Evolutionary conservation across 2,888 invertebrate species (phyloP).

Genomic region (Linnaemya tessellans): DNA sequence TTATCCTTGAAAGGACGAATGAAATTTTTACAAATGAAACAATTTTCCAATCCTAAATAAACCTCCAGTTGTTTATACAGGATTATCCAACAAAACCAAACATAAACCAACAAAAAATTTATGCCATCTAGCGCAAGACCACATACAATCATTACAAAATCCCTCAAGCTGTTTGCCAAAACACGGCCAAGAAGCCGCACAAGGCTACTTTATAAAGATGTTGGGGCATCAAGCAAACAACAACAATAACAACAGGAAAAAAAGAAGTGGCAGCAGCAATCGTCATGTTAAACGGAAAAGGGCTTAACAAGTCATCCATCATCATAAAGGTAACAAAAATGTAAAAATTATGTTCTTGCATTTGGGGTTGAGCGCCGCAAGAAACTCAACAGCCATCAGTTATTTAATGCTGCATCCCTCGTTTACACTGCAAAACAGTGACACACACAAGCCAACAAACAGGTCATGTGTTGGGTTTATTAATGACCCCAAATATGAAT

Average conservation of each 20-base stretch:
- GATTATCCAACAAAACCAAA: constrained; percentile 42
- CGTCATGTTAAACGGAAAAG: constrained; percentile 36
- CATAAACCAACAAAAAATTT: not conserved
- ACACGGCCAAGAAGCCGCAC: not conserved
- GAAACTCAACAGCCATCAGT: constrained; percentile 26
- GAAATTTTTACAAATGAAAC: constrained; percentile 63
- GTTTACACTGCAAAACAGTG: not conserved
- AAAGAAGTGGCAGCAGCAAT: not conserved
- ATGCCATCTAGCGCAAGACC: not conserved
- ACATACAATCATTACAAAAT: constrained; percentile 19
- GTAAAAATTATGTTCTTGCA: constrained; percentile 33
- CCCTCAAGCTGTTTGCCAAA: not conserved
- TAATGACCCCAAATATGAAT: constrained; percentile 79
- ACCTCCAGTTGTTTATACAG: constrained; percentile 65
- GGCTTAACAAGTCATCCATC: constrained; percentile 69
- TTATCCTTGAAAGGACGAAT: constrained; percentile 21
- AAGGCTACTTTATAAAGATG: constrained; percentile 4
- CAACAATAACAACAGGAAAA: not conserved
- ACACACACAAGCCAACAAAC: not conserved
- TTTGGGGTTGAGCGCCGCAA: constrained; percentile 56
- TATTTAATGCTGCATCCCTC: constrained; percentile 21
- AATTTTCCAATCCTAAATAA: constrained; percentile 64
- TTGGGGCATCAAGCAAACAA: not conserved
- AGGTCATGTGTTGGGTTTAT: constrained; percentile 75
- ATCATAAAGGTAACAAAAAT: constrained; percentile 66